Evolutionary conservation across 2,888 invertebrate genomes (phyloP).

Genomic region (Stenodera caucasica): DNA sequence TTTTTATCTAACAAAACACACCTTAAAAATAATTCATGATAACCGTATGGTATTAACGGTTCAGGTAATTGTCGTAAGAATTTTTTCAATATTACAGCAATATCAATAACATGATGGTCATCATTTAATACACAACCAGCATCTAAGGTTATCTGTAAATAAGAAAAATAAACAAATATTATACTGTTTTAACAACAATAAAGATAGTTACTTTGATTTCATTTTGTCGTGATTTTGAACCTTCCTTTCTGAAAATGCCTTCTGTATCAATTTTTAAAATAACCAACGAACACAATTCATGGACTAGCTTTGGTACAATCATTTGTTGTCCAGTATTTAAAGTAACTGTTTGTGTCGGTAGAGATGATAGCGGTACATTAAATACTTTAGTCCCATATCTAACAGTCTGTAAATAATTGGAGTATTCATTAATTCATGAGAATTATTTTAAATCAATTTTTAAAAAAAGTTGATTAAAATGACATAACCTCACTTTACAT

Average conservation of each 20-base stretch:
- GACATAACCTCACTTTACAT: neutral
- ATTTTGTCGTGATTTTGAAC: constrained; percentile 78
- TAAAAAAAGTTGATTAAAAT: constrained; percentile 1
- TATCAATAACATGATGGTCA: constrained; percentile 78
- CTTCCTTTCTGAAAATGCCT: constrained; percentile 87
- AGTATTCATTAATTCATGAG: constrained; percentile 10
- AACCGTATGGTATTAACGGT: constrained; percentile 72
- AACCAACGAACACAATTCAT: constrained; percentile 71
- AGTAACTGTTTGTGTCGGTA: constrained; percentile 61
- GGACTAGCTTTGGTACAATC: constrained; percentile 72
- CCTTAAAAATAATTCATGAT: constrained; percentile 76
- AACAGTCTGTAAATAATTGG: constrained; percentile 38
- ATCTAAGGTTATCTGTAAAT: constrained; percentile 14
- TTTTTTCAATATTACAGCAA: constrained; percentile 82
- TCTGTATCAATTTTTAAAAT: constrained; percentile 72
- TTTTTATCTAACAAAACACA: constrained; percentile 65
- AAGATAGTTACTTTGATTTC: constrained; percentile 70
- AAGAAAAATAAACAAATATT: neutral
- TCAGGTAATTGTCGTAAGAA: constrained; percentile 85
- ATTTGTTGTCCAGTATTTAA: constrained; percentile 71
- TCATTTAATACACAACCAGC: constrained; percentile 67
- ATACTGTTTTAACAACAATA: neutral
- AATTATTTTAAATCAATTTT: constrained; percentile 11
- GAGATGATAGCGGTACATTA: constrained; percentile 58
- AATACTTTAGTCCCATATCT: constrained; percentile 57